Evolutionary conservation across 2,113 vertebrate genomes (phyloP), one percentile per base, ranked within the genome.

Genomic region (Syngnathus typhle): DNA sequence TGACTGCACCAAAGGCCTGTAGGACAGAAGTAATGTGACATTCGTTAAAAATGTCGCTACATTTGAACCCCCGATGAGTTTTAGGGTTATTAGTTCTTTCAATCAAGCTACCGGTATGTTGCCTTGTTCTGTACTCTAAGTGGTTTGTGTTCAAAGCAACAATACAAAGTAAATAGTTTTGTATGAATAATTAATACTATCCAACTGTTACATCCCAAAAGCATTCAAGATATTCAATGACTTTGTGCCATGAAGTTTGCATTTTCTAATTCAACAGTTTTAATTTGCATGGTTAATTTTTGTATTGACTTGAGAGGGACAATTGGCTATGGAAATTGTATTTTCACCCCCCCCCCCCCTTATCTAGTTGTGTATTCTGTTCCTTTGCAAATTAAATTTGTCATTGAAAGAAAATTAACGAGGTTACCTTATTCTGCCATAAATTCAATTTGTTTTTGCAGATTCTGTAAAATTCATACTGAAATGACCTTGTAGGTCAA

Each of bases 81-180:
- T 72, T 60, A 74, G 76, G 66, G 66, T 79, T 78, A 80, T 87
- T 67, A 49, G 61, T 75, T 76, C 67, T 77, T 84, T 87, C 68
- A 77, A 46, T 68, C 68, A 60, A 71, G 83, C 68, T 77, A 18
- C 15, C 13, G 44, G 44, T 15, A 70, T 78, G n/a, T 74, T 52
- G 27, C 13, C n/a, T 15, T 59, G 60, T 78, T 83, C 77, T 68
- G 78, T 77, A 65, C 58, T 74, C 47, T 41, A 64, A 52, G 61
- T 67, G 56, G 78, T 67, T 56, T 68, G 60, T 73, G 66, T 60
- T 72, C 43, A 74, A 81, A 71, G 60, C 71, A 71, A 62, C 16
- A 49, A 74, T 70, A 38, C 51, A 68, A 75, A 73, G 43, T 10
- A 52, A 52, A 52, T 52, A 21, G 4, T 21, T 52, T 52, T 52